Conservation (phyloP, 2,888 invertebrate species). For the Dilophus febrilis region DNA sequence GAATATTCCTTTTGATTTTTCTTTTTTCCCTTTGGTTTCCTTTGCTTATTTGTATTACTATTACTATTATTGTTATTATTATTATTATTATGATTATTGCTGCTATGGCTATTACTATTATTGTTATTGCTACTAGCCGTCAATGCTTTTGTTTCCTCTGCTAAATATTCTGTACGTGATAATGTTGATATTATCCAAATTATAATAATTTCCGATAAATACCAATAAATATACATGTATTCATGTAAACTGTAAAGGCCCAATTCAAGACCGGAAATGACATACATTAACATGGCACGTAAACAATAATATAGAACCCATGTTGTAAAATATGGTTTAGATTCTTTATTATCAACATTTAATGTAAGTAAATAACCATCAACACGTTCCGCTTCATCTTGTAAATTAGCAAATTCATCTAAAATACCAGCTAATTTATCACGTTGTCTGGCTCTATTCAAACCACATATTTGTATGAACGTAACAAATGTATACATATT, state of each 20-base stretch:
- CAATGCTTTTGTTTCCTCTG: constrained; percentile 11
- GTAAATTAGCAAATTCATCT: constrained; percentile 78
- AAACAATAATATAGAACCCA: constrained; percentile 93
- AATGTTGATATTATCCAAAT: constrained; percentile 87
- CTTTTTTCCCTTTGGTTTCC: constrained; percentile 36
- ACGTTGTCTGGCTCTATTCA: constrained; percentile 86
- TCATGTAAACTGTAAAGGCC: constrained; percentile 93
- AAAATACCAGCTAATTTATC: constrained; percentile 81
- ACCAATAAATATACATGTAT: constrained; percentile 93
- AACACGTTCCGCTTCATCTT: constrained; percentile 88
- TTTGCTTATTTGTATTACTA: constrained; percentile 23
- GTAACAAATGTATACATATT: constrained; percentile 65
- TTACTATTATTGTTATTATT: no score
- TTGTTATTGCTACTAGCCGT: no score
- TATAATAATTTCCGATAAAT: constrained; percentile 84
- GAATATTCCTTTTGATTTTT: constrained; percentile 62
- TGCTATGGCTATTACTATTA: no score
- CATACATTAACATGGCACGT: constrained; percentile 81
- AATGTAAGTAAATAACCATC: constrained; percentile 62
- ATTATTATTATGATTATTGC: no score
- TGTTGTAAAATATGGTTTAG: constrained; percentile 70
- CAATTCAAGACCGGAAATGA: constrained; percentile 85
- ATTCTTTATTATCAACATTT: constrained; percentile 28
- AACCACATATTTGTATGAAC: constrained; percentile 77
- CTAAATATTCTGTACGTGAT: constrained; percentile 58